Evolutionary conservation across 2,797 vertebrate species (phyloP).

Genomic region (Danio kyathit): DNA sequence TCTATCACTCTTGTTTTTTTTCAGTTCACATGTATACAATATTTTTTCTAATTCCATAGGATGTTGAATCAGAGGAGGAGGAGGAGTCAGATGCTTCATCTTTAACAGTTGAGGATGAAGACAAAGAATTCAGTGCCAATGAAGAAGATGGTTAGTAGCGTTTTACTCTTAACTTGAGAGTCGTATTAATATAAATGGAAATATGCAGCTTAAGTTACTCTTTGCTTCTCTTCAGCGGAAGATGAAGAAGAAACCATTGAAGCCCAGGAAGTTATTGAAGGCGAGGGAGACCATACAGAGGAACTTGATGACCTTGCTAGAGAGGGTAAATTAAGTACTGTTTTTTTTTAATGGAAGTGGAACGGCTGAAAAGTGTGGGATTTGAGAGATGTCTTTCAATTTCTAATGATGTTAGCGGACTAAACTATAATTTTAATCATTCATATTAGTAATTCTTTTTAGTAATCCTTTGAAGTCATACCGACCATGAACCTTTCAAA

Average conservation of each 20-base stretch:
- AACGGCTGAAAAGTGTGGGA: neutral
- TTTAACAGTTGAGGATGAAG: conserved; percentile 81
- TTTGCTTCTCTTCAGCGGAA: conserved; percentile 76
- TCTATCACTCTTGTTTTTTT: neutral
- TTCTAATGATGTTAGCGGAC: no score
- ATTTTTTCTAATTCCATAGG: conserved; percentile 63
- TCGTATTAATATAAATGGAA: neutral
- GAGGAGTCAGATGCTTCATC: conserved; percentile 74
- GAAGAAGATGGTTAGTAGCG: conserved; percentile 88
- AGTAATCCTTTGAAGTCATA: neutral
- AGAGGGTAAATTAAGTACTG: conserved; percentile 79
- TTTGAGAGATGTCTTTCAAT: no score
- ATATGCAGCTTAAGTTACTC: neutral
- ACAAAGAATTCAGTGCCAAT: conserved; percentile 89
- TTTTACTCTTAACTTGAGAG: neutral
- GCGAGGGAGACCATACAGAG: conserved; percentile 83
- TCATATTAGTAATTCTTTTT: no score
- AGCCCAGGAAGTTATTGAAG: conserved; percentile 89
- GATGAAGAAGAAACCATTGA: conserved; percentile 93
- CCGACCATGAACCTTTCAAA: neutral
- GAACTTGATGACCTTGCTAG: conserved; percentile 87
- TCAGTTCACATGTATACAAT: neutral
- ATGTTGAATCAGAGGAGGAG: conserved; percentile 71
- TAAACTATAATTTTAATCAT: no score
- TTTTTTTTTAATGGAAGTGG: neutral